Base-by-base conservation (phyloP, 1,140 invertebrate species). In the Littorina saxatilis region DNA sequence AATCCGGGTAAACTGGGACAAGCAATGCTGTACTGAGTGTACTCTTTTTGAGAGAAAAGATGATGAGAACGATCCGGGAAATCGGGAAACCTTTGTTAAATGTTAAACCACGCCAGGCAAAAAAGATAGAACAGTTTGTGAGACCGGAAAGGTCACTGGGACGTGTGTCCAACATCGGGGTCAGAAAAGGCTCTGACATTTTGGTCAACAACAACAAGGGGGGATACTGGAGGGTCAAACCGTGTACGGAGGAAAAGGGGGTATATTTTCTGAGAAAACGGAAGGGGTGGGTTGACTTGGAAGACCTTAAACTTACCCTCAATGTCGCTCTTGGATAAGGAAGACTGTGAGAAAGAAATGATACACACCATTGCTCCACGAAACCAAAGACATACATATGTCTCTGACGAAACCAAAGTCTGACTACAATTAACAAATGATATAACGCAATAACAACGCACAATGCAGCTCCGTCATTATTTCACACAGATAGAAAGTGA, bases 251-350 rank as follows among this genome's bases (percentile, higher is more conserved):
- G 23, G 29, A 27, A 27, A 37, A 32, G 37, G 37, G 11, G 37
- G 37, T 17, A 39, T 15, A 39, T 27, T 15, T 15, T 39, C 15
- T 23, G n/a, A 37, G 15, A 43, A 11, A 72, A 20, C 40, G 23
- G n/a, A n/a, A n/a, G 37, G 23, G 40, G 39, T 2, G n/a, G n/a
- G 13, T n/a, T 20, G 35, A 72, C 13, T 23, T 37, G 37, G 37
- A 43, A 72, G 39, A 20, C 23, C 52, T 55, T 50, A 27, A 15
- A 77, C 74, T 77, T 52, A 77, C 74, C 74, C 50, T 77, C 74
- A 35, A 77, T 50, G 27, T 77, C 74, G 74, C 15, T 58, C 52
- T 77, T 77, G 74, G 74, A 77, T 50, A 77, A 50, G 47, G 74
- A 77, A 77, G 74, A 50, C 74, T 77, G 74, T 52, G 61, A 77